These are phyloP conservation scores for Ornithoptera alexandrae DNA, from an alignment of 2,888 invertebrate species.

Conservation along the genomic window DNA sequence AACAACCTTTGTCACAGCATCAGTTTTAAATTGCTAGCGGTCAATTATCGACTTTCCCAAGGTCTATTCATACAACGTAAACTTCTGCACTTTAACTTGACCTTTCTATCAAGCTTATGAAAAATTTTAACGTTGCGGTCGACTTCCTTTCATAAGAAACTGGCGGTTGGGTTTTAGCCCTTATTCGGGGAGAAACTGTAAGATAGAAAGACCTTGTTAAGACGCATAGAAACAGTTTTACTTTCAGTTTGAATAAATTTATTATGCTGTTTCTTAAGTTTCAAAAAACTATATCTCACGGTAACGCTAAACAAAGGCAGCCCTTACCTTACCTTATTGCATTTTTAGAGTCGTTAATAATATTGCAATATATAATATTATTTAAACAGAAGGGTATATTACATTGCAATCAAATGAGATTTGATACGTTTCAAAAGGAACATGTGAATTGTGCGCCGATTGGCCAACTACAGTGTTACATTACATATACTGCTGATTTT, in stretches of 20 bases:
- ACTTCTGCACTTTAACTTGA: conserved; percentile 4
- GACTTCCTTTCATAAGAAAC: not conserved
- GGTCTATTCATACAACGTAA: conserved; percentile 18
- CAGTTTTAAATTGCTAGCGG: conserved; percentile 7
- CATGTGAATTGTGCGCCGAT: not conserved
- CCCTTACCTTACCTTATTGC: too few relatives aligned
- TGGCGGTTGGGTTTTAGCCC: not conserved
- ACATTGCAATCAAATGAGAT: not conserved
- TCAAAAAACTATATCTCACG: not conserved
- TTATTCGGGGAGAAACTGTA: not conserved
- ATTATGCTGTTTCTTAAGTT: not conserved
- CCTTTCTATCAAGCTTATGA: conserved; percentile 2
- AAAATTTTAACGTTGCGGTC: not conserved
- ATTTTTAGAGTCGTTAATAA: not conserved
- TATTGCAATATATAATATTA: not conserved
- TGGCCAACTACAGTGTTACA: not conserved
- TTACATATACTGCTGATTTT: not conserved
- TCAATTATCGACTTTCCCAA: conserved; percentile 4
- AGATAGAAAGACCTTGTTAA: not conserved
- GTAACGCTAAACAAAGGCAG: not conserved
- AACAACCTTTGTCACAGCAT: conserved; percentile 10
- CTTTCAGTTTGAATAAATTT: not conserved
- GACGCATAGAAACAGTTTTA: not conserved
- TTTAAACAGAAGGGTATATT: not conserved
- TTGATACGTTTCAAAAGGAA: not conserved